A percentile compares a stretch with the other conserved stretches of the same genome.
Evolutionary conservation across 2,797 vertebrate genomes (phyloP).

Genomic region (Gallinago solitaria): DNA sequence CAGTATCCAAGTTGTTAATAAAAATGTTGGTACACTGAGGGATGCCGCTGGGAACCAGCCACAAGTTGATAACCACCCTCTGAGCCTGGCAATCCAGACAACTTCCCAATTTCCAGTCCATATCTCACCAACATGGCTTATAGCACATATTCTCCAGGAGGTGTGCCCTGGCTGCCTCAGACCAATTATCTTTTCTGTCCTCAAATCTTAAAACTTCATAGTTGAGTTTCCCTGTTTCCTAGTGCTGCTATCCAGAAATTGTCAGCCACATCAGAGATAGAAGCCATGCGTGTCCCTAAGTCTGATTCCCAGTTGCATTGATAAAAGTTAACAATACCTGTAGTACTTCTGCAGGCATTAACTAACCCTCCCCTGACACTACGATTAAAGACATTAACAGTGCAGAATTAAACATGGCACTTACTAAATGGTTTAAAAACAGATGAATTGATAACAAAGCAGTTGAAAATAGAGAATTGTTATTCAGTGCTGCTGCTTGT

Average conservation of each 20-base stretch:
- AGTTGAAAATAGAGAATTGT: not conserved
- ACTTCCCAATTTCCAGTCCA: not conserved
- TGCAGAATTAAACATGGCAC: not conserved
- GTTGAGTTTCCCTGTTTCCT: not conserved
- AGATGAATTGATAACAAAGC: not conserved
- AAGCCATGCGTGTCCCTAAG: not conserved
- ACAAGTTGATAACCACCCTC: not conserved
- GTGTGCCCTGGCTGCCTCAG: not conserved
- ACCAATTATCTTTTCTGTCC: not conserved
- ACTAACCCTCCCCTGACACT: not conserved
- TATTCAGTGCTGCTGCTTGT: not conserved
- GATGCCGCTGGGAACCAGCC: not conserved
- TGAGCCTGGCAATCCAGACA: not conserved
- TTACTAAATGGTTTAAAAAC: not conserved
- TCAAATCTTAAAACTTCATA: not conserved
- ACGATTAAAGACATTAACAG: not conserved
- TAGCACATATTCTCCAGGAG: not conserved
- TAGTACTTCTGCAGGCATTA: not conserved
- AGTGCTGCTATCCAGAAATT: not conserved
- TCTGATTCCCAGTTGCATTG: not conserved
- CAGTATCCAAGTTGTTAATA: not conserved
- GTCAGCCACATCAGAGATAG: not conserved
- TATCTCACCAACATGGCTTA: not conserved
- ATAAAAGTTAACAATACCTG: not conserved
- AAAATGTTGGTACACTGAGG: not conserved